These are phyloP conservation scores for Leptinotarsa texana DNA, from an alignment of 1,140 invertebrate species.

Conservation along the genomic window DNA sequence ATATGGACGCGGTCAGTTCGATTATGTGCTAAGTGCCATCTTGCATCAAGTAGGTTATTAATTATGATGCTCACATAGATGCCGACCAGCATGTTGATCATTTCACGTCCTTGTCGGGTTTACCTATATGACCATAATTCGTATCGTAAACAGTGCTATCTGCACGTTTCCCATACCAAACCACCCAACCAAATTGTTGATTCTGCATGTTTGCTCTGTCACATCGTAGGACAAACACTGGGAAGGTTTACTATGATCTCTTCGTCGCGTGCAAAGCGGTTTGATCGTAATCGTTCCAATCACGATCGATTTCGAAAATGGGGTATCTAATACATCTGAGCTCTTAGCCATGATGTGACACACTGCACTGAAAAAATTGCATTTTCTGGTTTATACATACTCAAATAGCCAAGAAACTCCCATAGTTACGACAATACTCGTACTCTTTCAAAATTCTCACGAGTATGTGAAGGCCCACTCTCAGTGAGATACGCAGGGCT, in stretches of 20 bases:
- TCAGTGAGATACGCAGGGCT: too few relatives aligned
- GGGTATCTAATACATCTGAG: too few relatives aligned
- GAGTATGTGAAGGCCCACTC: too few relatives aligned
- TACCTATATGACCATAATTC: slow-evolving; percentile 49
- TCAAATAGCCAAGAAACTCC: too few relatives aligned
- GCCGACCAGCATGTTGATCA: slow-evolving; percentile 44
- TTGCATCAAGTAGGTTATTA: slow-evolving; percentile 14
- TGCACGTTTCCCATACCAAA: slow-evolving; percentile 36
- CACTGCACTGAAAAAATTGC: too few relatives aligned
- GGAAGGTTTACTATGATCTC: neutral
- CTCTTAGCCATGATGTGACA: too few relatives aligned
- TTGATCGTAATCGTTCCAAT: too few relatives aligned
- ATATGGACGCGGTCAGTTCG: neutral
- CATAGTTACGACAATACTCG: too few relatives aligned
- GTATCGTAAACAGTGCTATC: slow-evolving; percentile 45
- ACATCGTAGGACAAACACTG: slow-evolving; percentile 19
- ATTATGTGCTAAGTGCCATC: slow-evolving; percentile 13
- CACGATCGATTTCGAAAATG: too few relatives aligned
- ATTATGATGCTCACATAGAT: slow-evolving; percentile 26
- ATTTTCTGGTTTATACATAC: too few relatives aligned
- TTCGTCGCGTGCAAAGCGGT: neutral
- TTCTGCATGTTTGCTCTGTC: slow-evolving; percentile 44
- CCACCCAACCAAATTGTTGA: slow-evolving; percentile 45
- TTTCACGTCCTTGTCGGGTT: slow-evolving; percentile 45
- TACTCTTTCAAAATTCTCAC: too few relatives aligned